These are phyloP conservation scores for Prunella strophiata DNA, from an alignment of 2,797 vertebrate genomes.

Conservation along the genomic window DNA sequence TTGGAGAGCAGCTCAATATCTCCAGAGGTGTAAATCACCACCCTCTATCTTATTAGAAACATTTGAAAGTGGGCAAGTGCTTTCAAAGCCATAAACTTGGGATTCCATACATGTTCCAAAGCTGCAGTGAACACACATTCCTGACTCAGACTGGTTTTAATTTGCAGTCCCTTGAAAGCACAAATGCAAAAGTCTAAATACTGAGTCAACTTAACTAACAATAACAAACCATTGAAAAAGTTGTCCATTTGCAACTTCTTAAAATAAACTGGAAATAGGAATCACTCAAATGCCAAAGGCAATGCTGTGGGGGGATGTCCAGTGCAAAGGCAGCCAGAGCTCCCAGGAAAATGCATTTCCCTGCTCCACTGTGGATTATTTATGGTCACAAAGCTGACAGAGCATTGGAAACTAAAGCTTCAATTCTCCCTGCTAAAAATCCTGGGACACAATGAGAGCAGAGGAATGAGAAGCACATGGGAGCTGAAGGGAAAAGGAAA, in stretches of 20 bases:
- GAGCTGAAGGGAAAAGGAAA: neutral
- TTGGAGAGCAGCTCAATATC: constrained; percentile 68
- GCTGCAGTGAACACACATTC: constrained; percentile 54
- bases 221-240: constrained; percentile 1
- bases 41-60: constrained; percentile 74
- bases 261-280: neutral
- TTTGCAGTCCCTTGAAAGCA: constrained; percentile 70
- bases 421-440: neutral
- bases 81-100: constrained; percentile 69
- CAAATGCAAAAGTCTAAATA: constrained; percentile 63
- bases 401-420: neutral
- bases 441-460: neutral
- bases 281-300: neutral
- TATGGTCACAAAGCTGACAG: neutral
- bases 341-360: neutral
- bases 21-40: constrained; percentile 74
- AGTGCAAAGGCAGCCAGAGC: neutral
- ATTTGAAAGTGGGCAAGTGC: constrained; percentile 70
- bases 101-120: constrained; percentile 66
- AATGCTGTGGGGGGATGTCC: neutral
- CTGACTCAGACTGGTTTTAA: constrained; percentile 69
- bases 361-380: neutral
- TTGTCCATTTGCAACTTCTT: neutral
- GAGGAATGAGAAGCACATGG: neutral
- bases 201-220: constrained; percentile 10